A percentile compares a stretch with the other conserved stretches of the same genome.
Evolutionary conservation across 2,888 invertebrate genomes (phyloP).

Genomic region (Ptychoptera contaminata): DNA sequence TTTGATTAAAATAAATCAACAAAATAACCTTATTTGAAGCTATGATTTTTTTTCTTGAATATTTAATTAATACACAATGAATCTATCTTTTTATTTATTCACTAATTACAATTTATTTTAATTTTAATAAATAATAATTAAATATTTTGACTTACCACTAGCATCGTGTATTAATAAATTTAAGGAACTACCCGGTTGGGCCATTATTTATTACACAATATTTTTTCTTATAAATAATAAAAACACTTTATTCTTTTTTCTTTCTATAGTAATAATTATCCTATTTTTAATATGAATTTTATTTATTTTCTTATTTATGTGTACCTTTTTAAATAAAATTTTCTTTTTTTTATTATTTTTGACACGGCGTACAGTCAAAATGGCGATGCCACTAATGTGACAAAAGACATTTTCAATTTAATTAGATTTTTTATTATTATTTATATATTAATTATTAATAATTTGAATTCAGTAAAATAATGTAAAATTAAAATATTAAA

Average conservation of each 20-base stretch:
- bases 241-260: background rate
- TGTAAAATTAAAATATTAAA: too few relatives aligned
- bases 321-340: background rate
- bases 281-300: background rate
- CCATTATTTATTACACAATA: slow-evolving; percentile 1
- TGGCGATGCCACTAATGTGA: background rate
- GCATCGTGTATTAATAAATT: slow-evolving; percentile 3
- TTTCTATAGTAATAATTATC: background rate
- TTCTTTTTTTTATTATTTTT: background rate
- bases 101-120: background rate
- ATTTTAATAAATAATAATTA: background rate
- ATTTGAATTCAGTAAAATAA: too few relatives aligned
- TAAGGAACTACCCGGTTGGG: slow-evolving; percentile 1
- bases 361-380: slow-evolving; percentile 5
- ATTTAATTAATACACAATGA: too few relatives aligned
- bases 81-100: too few relatives aligned
- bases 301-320: background rate
- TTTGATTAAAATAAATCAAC: too few relatives aligned
- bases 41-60: background rate
- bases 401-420: too few relatives aligned
- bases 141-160: background rate
- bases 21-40: too few relatives aligned
- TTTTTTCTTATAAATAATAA: background rate
- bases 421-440: too few relatives aligned
- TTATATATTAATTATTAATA: too few relatives aligned